Conservation (phyloP, 2,113 vertebrate species). For the human region GRCh38 chr6:111812001-111812500, state of each 20-base stretch:
- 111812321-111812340: constrained; percentile 35
- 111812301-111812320: constrained; percentile 23
- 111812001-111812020: not conserved
- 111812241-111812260: not conserved
- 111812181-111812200: not conserved
- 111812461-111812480: constrained; percentile 47
- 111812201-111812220: not conserved
- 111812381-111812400: constrained; percentile 63
- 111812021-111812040: not conserved
- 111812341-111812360: constrained; percentile 72
- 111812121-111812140: not conserved
- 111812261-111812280: constrained; percentile 56
- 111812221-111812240: not conserved
- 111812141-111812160: not conserved
- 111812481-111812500: constrained; percentile 24
- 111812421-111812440: constrained; percentile 66
- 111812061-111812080: not conserved
- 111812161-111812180: not conserved
- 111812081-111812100: not conserved
- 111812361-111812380: constrained; percentile 30
- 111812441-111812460: constrained; percentile 65
- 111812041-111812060: not conserved
- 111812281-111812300: constrained; percentile 52
- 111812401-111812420: constrained; percentile 64
- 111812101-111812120: not conserved